Evolutionary conservation across 2,888 invertebrate species (phyloP), one percentile per base, ranked within the genome.

Genomic region (Hemithea aestivaria): DNA sequence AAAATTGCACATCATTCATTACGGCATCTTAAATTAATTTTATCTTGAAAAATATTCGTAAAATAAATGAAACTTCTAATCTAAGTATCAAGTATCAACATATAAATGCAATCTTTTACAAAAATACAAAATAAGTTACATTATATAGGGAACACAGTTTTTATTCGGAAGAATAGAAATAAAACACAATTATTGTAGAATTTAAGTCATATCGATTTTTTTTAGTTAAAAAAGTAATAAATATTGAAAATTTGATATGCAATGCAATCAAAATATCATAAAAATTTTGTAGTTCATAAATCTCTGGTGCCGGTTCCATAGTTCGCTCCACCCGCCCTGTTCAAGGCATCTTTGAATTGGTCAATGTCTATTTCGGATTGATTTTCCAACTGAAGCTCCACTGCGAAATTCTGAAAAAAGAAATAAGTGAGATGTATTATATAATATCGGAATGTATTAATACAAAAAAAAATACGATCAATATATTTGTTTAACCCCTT

Each of bases 251-350:
- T 42, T 48, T 53, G 50, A 50, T 53, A 53, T 53, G 53, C 50
- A 44, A 44, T 42, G 40, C 47, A 41, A 37, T 46, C 42, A 63
- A 55, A 54, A 46, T 48, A 48, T 33, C 52, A 44, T 54, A 47
- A 49, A 45, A 51, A 53, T 56, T 63, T 57, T 64, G 64, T 56
- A 71, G 72, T 80, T 88, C 85, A 89, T 83, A 85, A 88, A 64
- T 92, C 91, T 66, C 93, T 88, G 54, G 91, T 85, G 26, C 94
- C 94, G 29, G 93, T 94, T 32, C 94, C 94, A 63, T 94, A 94
- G 77, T 94, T 93, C 36, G 94, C 94, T 50, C 94, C 94, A 22
- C 94, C 93, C 40, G 93, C 94, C 67, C 91, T 90, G 59, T 89
- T 90, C 60, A 94, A 73, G 44, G 91, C 90, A 38, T 91, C 90